Evolutionary conservation across 2,797 vertebrate genomes (phyloP).

Genomic region (Helostoma temminkii): DNA sequence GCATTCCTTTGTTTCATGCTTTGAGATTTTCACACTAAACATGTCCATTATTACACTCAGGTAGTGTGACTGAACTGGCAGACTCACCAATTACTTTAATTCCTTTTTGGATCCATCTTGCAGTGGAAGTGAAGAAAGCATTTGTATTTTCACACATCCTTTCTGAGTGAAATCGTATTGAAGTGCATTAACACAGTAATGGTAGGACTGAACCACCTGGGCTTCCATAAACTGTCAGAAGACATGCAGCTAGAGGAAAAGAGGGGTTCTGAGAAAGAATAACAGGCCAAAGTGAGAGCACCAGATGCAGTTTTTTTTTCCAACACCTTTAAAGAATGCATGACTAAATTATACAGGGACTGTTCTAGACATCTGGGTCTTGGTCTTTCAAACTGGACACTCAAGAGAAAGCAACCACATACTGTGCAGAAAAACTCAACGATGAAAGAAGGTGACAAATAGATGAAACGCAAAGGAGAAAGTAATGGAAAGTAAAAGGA

Average conservation of each 20-base stretch:
- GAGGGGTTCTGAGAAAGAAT: constrained; percentile 33
- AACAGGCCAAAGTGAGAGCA: constrained; percentile 45
- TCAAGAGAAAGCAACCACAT: constrained; percentile 52
- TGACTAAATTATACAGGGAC: constrained; percentile 67
- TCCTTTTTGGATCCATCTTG: constrained; percentile 58
- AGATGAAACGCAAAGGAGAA: constrained; percentile 23
- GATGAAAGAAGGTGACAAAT: constrained; percentile 61
- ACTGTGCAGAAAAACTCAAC: constrained; percentile 33
- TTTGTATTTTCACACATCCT: constrained; percentile 54
- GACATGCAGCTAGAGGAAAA: constrained; percentile 35
- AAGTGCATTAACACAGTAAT: constrained; percentile 59
- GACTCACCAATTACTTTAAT: constrained; percentile 63
- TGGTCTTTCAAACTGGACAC: constrained; percentile 47
- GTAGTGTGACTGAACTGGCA: constrained; percentile 56
- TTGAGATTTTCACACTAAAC: constrained; percentile 62
- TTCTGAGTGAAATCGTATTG: constrained; percentile 42
- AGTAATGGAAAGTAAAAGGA: constrained; percentile 35
- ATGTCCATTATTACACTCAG: constrained; percentile 64
- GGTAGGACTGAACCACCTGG: constrained; percentile 62
- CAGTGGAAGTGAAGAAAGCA: constrained; percentile 53
- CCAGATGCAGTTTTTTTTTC: constrained; percentile 72
- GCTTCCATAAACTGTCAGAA: constrained; percentile 47
- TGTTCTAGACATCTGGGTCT: constrained; percentile 66
- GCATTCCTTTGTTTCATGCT: constrained; percentile 44
- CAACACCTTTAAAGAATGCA: constrained; percentile 71